Percentiles rank a stretch among this genome's conserved stretches.
These are phyloP conservation scores for Rhopalosiphum nymphaeae DNA, from an alignment of 2,888 invertebrate species.

Conservation along the genomic window DNA sequence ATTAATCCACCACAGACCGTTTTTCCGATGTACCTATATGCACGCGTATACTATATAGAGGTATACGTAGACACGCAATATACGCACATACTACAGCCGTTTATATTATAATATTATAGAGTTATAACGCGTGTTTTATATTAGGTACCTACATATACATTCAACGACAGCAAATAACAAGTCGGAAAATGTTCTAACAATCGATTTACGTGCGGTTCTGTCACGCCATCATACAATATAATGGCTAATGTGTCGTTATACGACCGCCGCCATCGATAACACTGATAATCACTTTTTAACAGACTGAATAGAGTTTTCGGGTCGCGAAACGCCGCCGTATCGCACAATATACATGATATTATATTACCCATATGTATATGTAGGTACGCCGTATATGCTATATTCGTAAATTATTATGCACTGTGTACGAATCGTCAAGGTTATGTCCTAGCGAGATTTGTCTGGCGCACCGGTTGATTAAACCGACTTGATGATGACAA, in stretches of 20 bases:
- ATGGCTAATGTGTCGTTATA: conserved; percentile 26
- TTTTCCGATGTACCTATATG: background rate
- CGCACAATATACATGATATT: background rate
- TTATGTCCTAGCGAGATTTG: conserved; percentile 38
- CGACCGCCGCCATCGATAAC: conserved; percentile 1
- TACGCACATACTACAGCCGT: background rate
- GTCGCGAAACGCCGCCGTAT: background rate
- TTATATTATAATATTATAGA: background rate
- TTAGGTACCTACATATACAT: background rate
- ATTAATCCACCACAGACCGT: background rate
- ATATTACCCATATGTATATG: background rate
- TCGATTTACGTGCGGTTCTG: conserved; percentile 35
- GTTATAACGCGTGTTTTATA: background rate
- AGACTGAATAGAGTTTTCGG: conserved; percentile 12
- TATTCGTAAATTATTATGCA: background rate
- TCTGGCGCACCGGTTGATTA: conserved; percentile 30
- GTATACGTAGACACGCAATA: background rate
- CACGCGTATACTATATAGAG: background rate
- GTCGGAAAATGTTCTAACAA: conserved; percentile 36
- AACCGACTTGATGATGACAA: background rate
- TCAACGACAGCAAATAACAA: conserved; percentile 2
- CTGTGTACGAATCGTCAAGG: background rate
- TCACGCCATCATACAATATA: conserved; percentile 26
- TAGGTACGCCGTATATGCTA: background rate
- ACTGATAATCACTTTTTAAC: conserved; percentile 44